Percentiles rank a stretch among this genome's conserved stretches.
These are phyloP conservation scores for Ceratotherium simum DNA, from an alignment of 2,113 vertebrate genomes.

Conservation along the genomic window DNA sequence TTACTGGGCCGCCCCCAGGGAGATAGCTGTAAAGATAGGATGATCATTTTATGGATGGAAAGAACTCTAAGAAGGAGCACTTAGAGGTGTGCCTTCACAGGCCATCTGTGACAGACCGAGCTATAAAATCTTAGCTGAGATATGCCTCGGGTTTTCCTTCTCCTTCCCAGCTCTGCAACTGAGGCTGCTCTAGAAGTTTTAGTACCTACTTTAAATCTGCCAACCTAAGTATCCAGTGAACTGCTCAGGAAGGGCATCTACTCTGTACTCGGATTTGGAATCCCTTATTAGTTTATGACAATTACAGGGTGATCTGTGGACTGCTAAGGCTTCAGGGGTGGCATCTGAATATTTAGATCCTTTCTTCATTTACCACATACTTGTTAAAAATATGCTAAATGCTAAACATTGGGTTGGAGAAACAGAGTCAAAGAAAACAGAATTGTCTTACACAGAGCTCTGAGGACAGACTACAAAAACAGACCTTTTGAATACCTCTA, in stretches of 20 bases:
- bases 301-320: neutral
- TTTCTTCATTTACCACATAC: neutral
- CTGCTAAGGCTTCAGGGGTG: neutral
- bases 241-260: neutral
- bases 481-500: neutral
- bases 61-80: neutral
- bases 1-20: neutral
- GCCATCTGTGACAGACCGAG: constrained; percentile 43
- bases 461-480: neutral
- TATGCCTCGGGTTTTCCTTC: neutral
- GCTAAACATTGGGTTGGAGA: neutral
- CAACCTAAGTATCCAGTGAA: constrained; percentile 29
- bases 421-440: neutral
- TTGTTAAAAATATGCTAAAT: neutral
- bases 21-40: neutral
- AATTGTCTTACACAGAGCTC: neutral
- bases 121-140: constrained; percentile 17
- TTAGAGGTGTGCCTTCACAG: neutral
- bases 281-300: constrained; percentile 12
- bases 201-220: constrained; percentile 58
- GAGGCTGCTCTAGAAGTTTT: constrained; percentile 53
- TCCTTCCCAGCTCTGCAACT: neutral
- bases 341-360: neutral
- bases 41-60: constrained; percentile 58
- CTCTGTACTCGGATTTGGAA: neutral